Base-by-base conservation (phyloP, 2,888 invertebrate genomes). In the Automeris io region DNA sequence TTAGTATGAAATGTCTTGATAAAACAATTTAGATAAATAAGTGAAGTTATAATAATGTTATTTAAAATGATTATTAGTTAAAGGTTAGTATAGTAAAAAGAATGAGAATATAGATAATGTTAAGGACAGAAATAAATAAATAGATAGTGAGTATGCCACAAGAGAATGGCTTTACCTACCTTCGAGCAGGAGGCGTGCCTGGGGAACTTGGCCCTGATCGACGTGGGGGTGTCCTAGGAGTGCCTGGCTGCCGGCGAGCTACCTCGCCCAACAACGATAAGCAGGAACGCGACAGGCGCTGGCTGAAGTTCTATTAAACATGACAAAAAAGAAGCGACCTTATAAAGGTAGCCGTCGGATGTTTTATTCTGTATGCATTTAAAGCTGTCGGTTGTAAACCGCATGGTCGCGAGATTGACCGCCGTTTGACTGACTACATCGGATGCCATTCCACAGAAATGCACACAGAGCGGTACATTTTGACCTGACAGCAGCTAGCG, bases 201-300 rank as follows among this genome's bases (percentile, higher is more conserved):
- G 67, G 73, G 0, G 67, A 62, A 18, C 55, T 56, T 40, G 51
- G 66, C 1, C 49, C 61, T 9, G 53, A 58, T 45, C 57, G 63
- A 48, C 57, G 60, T 42, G 59, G 56, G 50, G 40, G 62, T 43
- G 52, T 47, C 44, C 54, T 63, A 31, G 52, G 56, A 19, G 57
- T 32, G 21, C 53, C 59, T 2, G 68, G 66, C 61, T 78, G 68
- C 1, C 78, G 62, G 0, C 87, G 77, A 34, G 80, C 66, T 50
- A 85, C 87, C 59, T 83, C 86, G 19, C 77, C 70, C 52, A 87
- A 64, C 37, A 87, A 65, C 0, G 82, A 80, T 37, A 83, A 60
- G 49, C 87, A 87, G 8, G 86, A 86, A 12, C 75, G 79, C 0
- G 87, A 86, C 13, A 87, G 55, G 0, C 87, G 80, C 58, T 87